A percentile compares a stretch with the other conserved stretches of the same genome.
phyloP scores from a whole-genome alignment of 2,888 invertebrate species.

The Eremobia ochroleuca region DNA sequence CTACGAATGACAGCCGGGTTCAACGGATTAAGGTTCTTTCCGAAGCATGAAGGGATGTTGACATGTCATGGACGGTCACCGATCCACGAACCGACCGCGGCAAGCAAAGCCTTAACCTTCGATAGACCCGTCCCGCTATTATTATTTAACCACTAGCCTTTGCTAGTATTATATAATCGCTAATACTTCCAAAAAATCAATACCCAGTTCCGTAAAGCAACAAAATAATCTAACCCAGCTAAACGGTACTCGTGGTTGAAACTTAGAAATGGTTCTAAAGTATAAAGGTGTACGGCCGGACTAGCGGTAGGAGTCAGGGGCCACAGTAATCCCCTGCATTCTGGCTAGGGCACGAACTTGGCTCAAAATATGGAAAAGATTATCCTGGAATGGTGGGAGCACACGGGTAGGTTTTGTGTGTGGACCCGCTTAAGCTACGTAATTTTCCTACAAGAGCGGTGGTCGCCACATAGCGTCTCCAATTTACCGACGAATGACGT shows the following conservation, averaged over 20 bases:
- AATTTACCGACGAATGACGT: too few species aligned
- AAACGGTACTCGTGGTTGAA: not conserved
- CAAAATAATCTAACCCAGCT: not conserved
- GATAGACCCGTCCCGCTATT: not conserved
- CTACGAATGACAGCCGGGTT: not conserved
- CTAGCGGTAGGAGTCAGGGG: conserved; percentile 37
- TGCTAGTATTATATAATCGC: not conserved
- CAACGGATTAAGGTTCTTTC: too few species aligned
- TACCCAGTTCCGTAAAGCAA: not conserved
- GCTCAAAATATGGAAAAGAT: conserved; percentile 64
- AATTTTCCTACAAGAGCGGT: too few species aligned
- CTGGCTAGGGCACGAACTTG: conserved; percentile 53
- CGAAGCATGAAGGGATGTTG: accelerated
- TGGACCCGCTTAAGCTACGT: not conserved
- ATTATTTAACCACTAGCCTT: not conserved
- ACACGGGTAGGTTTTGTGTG: conserved; percentile 12
- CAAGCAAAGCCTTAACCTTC: not conserved
- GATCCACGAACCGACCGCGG: not conserved
- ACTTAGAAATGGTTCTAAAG: conserved; percentile 28
- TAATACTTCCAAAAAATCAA: not conserved
- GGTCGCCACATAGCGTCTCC: too few species aligned
- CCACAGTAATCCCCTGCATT: conserved; percentile 51
- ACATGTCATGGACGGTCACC: not conserved
- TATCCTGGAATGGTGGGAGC: conserved; percentile 59
- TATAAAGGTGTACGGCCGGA: conserved; percentile 35